Evolutionary conservation across 2,888 invertebrate genomes (phyloP), one percentile per base, ranked within the genome.

Genomic region (Nemotelus pantherinus): DNA sequence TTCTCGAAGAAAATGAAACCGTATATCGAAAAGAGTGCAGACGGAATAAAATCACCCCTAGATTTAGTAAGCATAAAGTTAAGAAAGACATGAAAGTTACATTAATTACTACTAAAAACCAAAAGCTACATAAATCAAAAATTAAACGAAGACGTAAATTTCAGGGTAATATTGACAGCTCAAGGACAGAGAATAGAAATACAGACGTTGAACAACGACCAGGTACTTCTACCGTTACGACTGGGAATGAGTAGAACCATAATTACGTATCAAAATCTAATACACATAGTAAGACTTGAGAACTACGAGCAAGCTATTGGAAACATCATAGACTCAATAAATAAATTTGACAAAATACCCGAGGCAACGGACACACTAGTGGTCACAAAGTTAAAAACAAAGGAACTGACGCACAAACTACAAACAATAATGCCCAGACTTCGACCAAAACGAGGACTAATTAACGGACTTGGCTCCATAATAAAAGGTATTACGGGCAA

Each of bases 401-500:
- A 77, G 45, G 68, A 77, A 45, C 50, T 77, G 45, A 41, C 55
- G 4, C 57, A 47, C 41, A 77, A 25, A 25, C 25, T 25, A 25
- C 25, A 25, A 77, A 77, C 68, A 25, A 53, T 77, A 9, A n/a
- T 68, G 10, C 77, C 77, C 6, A 68, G n/a, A 45, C 45, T 50
- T 25, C 64, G 77, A 57, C 50, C 4, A 3, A 77, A 68, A 68
- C 44, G 77, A 68, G 77, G 68, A 45, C 47, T 77, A 50, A 65
- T 76, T 39, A 53, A 76, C 45, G 76, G 76, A 7, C 6, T 77
- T 2, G 57, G 77, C 7, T 57, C 77, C 4, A 3, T 77, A 45
- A 77, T 77, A 67, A 77, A 77, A 45, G 39, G 41, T 43, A 77
- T 77, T 10, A 68, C 77, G 3, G 60, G 58, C 3, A 77, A 77